Evolutionary conservation across 1,140 invertebrate species (phyloP).

Genomic region (Phocides pigmalion): DNA sequence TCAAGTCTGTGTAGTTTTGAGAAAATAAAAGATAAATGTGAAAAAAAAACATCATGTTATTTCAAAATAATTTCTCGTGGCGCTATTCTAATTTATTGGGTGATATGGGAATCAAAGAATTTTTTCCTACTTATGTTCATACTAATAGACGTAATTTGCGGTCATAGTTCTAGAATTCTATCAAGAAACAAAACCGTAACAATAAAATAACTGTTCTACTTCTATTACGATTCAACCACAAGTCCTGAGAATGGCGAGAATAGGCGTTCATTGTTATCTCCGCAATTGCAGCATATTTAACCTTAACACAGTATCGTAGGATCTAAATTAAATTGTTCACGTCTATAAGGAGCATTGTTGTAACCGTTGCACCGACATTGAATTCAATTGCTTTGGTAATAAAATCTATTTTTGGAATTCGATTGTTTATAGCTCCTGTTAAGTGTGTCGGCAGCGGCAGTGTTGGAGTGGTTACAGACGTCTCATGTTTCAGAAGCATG

Average conservation of each 20-base stretch:
- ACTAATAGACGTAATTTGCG: conserved; percentile 15
- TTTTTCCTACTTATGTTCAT: conserved; percentile 13
- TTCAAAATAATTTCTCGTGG: not conserved
- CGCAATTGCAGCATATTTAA: conserved; percentile 41
- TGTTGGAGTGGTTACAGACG: conserved; percentile 59
- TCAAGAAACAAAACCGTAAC: conserved; percentile 34
- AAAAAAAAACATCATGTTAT: not conserved
- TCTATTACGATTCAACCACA: conserved; percentile 54
- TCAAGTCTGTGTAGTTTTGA: too few relatives aligned
- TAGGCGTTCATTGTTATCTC: conserved; percentile 42
- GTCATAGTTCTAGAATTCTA: conserved; percentile 33
- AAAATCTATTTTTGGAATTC: conserved; percentile 69
- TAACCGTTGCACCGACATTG: conserved; percentile 57
- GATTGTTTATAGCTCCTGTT: conserved; percentile 57
- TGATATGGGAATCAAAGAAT: too few relatives aligned
- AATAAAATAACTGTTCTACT: conserved; percentile 46
- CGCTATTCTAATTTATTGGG: too few relatives aligned
- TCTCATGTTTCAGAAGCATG: conserved; percentile 62
- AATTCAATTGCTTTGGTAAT: conserved; percentile 66
- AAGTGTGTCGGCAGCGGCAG: conserved; percentile 59
- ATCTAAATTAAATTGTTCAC: conserved; percentile 47
- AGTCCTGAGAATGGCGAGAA: conserved; percentile 48
- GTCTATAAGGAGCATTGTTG: conserved; percentile 50
- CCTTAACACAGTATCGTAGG: conserved; percentile 50
- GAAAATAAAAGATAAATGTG: not conserved